Base-by-base conservation (phyloP, 2,113 vertebrate genomes). In the Panthera leo region DNA sequence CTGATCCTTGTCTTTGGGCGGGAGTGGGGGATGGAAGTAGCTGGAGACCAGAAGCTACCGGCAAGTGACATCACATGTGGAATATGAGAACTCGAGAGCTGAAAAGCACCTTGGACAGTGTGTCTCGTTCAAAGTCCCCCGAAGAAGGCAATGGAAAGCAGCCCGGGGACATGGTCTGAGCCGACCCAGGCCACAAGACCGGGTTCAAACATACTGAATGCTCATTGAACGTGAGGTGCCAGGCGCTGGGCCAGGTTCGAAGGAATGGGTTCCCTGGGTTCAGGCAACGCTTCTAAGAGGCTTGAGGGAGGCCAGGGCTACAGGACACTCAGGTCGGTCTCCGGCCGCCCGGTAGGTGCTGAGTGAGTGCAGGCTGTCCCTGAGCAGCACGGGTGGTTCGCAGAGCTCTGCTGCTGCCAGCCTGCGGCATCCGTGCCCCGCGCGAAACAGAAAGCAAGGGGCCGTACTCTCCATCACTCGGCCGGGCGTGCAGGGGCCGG, bases 301-400 rank as follows among this genome's bases (percentile, higher is more conserved):
- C 27, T 63, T 21, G 9, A 19, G 21, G 2, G 5, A 31, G 13
- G 31, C 15, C 29, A 45, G 63, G 16, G 39, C n/a, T 0, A 11
- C 61, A 45, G 19, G 34, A 5, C 0, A 2, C 31, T 48, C 8
- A 4, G 12, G 42, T 12, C 21, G 68, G 61, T 2, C 51, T 10
- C 2, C 42, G 61, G n/a, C 39, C 68, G 6, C 42, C 29, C 23
- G 3, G 29, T 10, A 36, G 70, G 78, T 9, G 70, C 65, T 9
- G 18, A 27, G 31, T 6, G 14, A 19, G 29, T 13, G 82, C 12
- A 25, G 65, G 36, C 55, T 5, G 48, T 25, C 19, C 51, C 73
- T 5, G 0, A 5, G 14, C 58, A 14, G 11, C 15, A 12, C 10
- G 1, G 34, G 19, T 3, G 95, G 16, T 5, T 10, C 55, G 36